Evolutionary conservation across 2,888 invertebrate genomes (phyloP).

Genomic region (Prosapia bicincta): DNA sequence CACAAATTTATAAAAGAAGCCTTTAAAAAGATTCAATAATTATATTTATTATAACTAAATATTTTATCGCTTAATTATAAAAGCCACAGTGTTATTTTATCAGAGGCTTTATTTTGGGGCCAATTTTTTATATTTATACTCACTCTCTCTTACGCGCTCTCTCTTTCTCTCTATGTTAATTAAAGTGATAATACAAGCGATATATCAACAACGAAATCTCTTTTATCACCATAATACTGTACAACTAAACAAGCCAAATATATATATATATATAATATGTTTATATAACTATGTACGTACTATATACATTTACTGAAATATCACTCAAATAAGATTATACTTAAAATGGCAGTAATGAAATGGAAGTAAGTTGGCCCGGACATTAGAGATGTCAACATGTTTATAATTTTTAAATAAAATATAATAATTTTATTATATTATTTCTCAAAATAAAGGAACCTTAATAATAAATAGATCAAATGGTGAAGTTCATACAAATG

Average conservation of each 20-base stretch:
- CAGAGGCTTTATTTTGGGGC: not conserved
- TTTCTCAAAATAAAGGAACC: too few species aligned
- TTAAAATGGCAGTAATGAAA: not conserved
- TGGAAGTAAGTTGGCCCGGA: not conserved
- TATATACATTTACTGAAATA: not conserved
- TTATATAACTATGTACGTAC: not conserved
- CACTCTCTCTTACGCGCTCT: too few species aligned
- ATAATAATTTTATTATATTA: too few species aligned
- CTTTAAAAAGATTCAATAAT: too few species aligned
- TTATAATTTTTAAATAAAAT: too few species aligned
- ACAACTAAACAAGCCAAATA: not conserved
- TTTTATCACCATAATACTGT: not conserved
- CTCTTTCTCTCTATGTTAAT: not conserved
- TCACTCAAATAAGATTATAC: not conserved
- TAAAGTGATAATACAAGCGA: not conserved
- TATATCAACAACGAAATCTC: not conserved
- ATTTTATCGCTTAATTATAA: too few species aligned
- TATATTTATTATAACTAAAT: too few species aligned
- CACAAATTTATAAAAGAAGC: too few species aligned
- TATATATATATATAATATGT: too few species aligned
- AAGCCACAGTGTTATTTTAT: not conserved
- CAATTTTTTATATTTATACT: not conserved
- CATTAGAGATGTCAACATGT: not conserved
- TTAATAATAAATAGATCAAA: too few species aligned
- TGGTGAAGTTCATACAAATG: too few species aligned